phyloP scores from a whole-genome alignment of 1,140 invertebrate species.

The Adoxophyes honmai region DNA sequence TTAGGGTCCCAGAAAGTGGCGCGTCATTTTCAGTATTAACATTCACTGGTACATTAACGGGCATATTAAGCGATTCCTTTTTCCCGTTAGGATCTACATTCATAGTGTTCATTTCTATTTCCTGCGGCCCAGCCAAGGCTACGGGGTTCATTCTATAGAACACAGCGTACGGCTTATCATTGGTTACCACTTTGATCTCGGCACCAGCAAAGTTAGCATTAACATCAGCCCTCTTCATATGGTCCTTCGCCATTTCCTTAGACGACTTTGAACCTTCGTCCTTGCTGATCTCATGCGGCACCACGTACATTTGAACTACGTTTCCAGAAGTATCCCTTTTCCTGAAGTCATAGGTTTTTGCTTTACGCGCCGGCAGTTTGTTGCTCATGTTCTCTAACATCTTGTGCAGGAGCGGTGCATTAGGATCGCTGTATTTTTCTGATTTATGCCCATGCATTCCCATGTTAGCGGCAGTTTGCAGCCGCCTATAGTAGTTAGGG shows the following conservation, averaged over 20 bases:
- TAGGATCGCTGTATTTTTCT: no score
- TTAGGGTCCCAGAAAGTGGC: conserved; percentile 16
- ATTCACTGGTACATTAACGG: no score
- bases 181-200: conserved; percentile 27
- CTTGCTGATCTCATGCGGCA: no score
- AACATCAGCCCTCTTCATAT: conserved; percentile 17
- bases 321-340: conserved; percentile 20
- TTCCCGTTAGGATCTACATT: conserved; percentile 19
- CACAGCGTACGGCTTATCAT: conserved; percentile 39
- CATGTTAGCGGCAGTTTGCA: no score
- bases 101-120: conserved; percentile 16
- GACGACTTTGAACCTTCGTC: no score
- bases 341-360: conserved; percentile 19
- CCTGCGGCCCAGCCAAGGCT: conserved; percentile 24
- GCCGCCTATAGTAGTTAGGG: no score
- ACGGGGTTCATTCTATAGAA: conserved; percentile 47
- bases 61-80: conserved; percentile 17
- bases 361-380: conserved; percentile 12
- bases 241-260: conserved; percentile 15
- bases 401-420: no score
- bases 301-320: no score
- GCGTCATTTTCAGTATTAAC: conserved; percentile 19
- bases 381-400: conserved; percentile 22
- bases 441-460: no score
- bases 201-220: conserved; percentile 30